Base-by-base conservation (phyloP, 2,888 invertebrate species). In the Microplitis manilae region DNA sequence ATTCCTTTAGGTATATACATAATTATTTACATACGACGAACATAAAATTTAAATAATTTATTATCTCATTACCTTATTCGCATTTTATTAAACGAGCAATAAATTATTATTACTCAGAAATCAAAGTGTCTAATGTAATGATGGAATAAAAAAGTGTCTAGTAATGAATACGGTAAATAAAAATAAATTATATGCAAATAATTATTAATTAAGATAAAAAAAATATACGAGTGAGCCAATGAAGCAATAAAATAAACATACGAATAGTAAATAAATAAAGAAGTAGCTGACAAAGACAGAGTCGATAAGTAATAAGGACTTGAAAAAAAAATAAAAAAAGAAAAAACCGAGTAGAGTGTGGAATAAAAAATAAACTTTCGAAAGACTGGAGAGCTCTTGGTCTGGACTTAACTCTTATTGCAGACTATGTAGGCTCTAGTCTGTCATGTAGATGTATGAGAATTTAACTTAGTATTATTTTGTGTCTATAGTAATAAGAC, bases 401-500 rank as follows among this genome's bases (percentile, higher is more conserved):
- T 13, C 13, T 13, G 50, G 50, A 13, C 50, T 50, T 8, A 13
- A 50, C 50, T 50, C 50, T 50, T 50, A 50, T 50, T 50, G 50
- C 50, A 50, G 9, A 50, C 50, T 50, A 50, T 50, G 50, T 8
- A 50, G 50, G 13, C 50, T 50, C 50, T 50, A 50, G 50, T 50
- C 13, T 50, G 50, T 50, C 13, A 50, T 50, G 50, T 50, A 50
- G 2, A 8, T 13, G 13, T 13, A 50, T 50, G 13, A 13, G 13
- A 13, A 50, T 50, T 50, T 50, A 50, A 8, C 2, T 50, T 13
- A 13, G 50, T 13, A 13, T 13, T 50, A 50, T 50, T 50, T 50
- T 13, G 50, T 50, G 50, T 50, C 50, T 50, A 50, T 50, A 50
- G 50, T 50, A 50, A 50, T 40, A 40, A 68, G 41, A 41, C 68